Base-by-base conservation (phyloP, 1,140 invertebrate genomes). In the Drosophila truncata region DNA sequence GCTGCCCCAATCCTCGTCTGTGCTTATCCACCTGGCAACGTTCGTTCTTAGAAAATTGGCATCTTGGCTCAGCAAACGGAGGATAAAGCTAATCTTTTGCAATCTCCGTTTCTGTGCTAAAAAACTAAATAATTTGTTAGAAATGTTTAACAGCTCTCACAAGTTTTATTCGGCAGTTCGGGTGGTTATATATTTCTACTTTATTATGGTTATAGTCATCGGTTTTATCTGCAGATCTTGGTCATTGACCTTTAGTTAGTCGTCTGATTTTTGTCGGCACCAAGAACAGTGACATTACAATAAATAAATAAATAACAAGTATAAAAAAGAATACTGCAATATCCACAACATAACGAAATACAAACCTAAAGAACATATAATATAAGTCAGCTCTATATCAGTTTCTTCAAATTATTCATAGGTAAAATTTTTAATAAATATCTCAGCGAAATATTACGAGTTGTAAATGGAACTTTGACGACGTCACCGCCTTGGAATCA, bases 211-310 rank as follows among this genome's bases (percentile, higher is more conserved):
- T 11, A 9, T 37, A 23, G 55, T 31, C 18, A 44, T 9, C 18
- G 33, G 23, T 20, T 18, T 35, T 72, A 72, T 72, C 69, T 23
- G 13, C n/a, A 27, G 69, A 72, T 72, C 52, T 71, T 72, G 69
- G 69, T 35, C 52, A 71, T n/a, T 72, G 69, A 59, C 69, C 59
- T 59, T 50, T 14, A 29, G 29, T 18, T 29, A 29, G 33, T 6
- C 42, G 33, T 37, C 39, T 20, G 31, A 13, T 31, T 23, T n/a
- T 50, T 11, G 23, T 23, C 31, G 20, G 18, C 31, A 20, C 35
- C 42, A 29, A 29, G 23, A 29, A 27, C n/a, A 35, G 27, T 27
- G 1, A 37, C 4, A 52, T 6, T n/a, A n/a, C 2, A 29, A 35
- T 11, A 25, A 52, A 20, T 16, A 44, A 27, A 23, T 14, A 35